Evolutionary conservation across 2,113 vertebrate species (phyloP), one percentile per base, ranked within the genome.

Genomic region (Semicossyphus pulcher): DNA sequence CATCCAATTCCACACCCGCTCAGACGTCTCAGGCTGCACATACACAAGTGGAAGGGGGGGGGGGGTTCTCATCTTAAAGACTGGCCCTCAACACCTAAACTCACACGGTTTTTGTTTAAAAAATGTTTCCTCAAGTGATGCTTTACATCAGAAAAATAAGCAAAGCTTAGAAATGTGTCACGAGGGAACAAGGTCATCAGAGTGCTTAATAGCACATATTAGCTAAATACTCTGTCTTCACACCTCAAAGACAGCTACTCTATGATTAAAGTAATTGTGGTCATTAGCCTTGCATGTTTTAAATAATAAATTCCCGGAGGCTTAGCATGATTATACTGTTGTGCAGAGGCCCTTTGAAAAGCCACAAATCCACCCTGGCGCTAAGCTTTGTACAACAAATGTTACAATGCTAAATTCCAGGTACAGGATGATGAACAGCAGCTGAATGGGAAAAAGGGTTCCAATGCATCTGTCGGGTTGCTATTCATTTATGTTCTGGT

Each of bases 1-100:
- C 78, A 88, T 91, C 77, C 91, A 92, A 88, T 92, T 91, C 85
- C 79, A 87, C 73, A 78, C 44, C 53, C 71, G 39, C 76, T 80
- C 69, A 86, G 64, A 88, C 73, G 84, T 85, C 68, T 83, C 68
- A 76, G 53, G 63, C 71, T 81, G 79, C 62, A 72, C 81, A 78
- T 74, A 76, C 72, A 83, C 76, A 75, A 63, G 56, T 75, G 61
- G 49, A 54, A 61, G 51, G 41, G 31, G 12, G 10, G 11, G 25
- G 14, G 60, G 47, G 56, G 36, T 56, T 84, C 76, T 76, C 4
- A 68, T 52, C 67, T 62, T 58, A 20, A 41, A 68, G 39, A 64
- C 31, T 72, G 31, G 44, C 12, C 76, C 72, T 63, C 51, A 37
- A 52, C 61, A 42, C 39, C 25, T 60, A 49, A 78, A 65, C 20